Base-by-base conservation (phyloP, 2,888 invertebrate species). In the Drosophila aldrichi region DNA sequence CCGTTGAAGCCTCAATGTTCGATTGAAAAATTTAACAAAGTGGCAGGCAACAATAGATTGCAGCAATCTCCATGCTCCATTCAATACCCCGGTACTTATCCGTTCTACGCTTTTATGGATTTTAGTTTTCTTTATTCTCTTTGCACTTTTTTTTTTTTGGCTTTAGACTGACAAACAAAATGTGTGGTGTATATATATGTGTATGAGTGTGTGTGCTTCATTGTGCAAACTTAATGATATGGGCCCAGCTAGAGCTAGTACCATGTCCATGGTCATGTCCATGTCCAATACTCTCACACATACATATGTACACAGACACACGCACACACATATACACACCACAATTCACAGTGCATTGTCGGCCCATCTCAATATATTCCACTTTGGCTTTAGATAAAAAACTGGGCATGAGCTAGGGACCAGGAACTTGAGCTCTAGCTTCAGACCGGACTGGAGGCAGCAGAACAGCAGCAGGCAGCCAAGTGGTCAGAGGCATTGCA, bases 191-290 rank as follows among this genome's bases (percentile, higher is more conserved):
- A 2, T 36, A 14, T 34, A 52, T 74, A 38, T 59, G 66, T 46
- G 55, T 51, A 56, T 36, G 36, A 52, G 59, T 74, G 46, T 59
- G 66, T 46, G 56, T 54, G 61, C 40, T 60, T 76, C 62, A 74
- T 83, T 83, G 81, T 78, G 76, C 84, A 74, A 78, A 71, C 81
- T 71, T 86, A 87, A 83, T 83, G 84, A 83, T 83, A 87, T 83
- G 81, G 79, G 81, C 84, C 63, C 74, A 54, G 60, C 44, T 49
- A 38, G 61, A 63, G 58, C 70, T 46, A 38, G 72, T 74, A 64
- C 54, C 59, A 65, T 65, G 70, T 48, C 61, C 57, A 48, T 61
- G 46, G 44, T 48, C 67, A 70, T 51, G 66, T 65, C 51, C 36
- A 57, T 54, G 70, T 32, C 40, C 57, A 43, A 60, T 56, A 57